A percentile compares a stretch with the other conserved stretches of the same genome.
These are phyloP conservation scores for Andrena camellia DNA, from an alignment of 2,888 invertebrate genomes.

Conservation along the genomic window DNA sequence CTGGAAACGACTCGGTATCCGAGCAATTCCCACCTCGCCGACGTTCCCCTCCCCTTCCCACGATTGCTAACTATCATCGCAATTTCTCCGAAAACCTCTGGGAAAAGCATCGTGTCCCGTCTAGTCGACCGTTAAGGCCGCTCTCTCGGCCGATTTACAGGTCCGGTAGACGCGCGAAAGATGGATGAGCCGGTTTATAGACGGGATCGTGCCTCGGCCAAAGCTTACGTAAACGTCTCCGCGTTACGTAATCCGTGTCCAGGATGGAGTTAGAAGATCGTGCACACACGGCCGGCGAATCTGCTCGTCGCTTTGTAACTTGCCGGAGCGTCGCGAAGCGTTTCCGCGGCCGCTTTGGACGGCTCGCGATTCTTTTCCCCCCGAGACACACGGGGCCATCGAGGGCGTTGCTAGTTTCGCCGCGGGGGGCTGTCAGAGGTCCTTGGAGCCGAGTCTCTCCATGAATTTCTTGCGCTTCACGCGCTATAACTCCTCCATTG, in stretches of 20 bases:
- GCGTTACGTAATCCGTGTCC: constrained; percentile 59
- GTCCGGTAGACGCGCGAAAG: constrained; percentile 54
- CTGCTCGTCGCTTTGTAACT: constrained; percentile 40
- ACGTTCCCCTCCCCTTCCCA: not conserved
- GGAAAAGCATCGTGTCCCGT: constrained; percentile 20
- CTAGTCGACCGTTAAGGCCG: constrained; percentile 21
- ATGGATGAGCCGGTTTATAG: constrained; percentile 68
- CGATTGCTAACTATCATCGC: constrained; percentile 24
- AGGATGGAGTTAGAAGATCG: constrained; percentile 32
- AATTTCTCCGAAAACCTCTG: constrained; percentile 49
- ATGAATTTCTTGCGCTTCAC: too few relatives aligned
- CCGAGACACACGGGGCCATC: not conserved
- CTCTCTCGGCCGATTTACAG: constrained; percentile 38
- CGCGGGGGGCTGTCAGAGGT: not conserved
- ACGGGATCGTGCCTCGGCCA: constrained; percentile 58
- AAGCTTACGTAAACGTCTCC: constrained; percentile 63
- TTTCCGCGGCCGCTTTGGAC: not conserved
- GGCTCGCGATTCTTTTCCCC: constrained; percentile 3
- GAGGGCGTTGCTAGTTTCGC: not conserved
- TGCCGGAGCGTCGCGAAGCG: constrained; percentile 1
- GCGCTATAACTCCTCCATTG: too few relatives aligned
- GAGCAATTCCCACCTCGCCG: constrained; percentile 36
- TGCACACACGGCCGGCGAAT: constrained; percentile 3
- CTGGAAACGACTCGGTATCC: constrained; percentile 14
- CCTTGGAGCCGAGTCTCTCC: too few relatives aligned